Evolutionary conservation across 2,888 invertebrate genomes (phyloP).

Genomic region (Alitta virens): DNA sequence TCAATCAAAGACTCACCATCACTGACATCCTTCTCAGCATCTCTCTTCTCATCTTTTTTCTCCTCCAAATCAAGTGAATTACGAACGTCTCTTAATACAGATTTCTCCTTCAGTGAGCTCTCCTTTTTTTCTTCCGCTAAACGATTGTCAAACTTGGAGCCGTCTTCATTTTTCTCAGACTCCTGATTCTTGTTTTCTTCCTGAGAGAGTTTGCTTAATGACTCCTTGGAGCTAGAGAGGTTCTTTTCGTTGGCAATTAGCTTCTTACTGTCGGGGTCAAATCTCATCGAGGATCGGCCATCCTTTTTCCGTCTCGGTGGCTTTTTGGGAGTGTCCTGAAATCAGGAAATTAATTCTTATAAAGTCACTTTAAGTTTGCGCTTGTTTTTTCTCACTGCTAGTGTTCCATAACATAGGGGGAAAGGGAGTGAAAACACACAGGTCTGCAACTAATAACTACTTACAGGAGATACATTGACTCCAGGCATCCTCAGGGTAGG

Average conservation of each 20-base stretch:
- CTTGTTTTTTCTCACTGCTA: too few relatives aligned
- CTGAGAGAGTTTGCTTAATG: not conserved
- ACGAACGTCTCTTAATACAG: constrained; percentile 1
- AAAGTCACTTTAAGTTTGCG: too few relatives aligned
- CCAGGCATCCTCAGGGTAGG: constrained; percentile 3
- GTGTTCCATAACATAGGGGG: too few relatives aligned
- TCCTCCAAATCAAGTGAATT: not conserved
- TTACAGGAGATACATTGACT: not conserved
- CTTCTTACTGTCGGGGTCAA: not conserved
- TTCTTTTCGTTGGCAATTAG: not conserved
- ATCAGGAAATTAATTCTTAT: not conserved
- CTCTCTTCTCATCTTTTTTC: constrained; percentile 10
- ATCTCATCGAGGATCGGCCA: not conserved
- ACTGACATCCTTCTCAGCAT: constrained; percentile 1
- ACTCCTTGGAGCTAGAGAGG: not conserved
- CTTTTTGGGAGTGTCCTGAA: constrained; percentile 29
- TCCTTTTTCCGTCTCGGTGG: constrained; percentile 27
- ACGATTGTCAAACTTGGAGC: constrained; percentile 1
- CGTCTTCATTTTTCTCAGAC: not conserved
- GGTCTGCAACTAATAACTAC: too few relatives aligned
- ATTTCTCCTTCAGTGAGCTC: not conserved
- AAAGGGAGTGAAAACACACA: too few relatives aligned
- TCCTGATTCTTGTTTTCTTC: not conserved
- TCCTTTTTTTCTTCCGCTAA: constrained; percentile 7
- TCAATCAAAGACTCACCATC: constrained; percentile 1